Conservation (phyloP, 1,140 invertebrate genomes). For the Megathymus violae region DNA sequence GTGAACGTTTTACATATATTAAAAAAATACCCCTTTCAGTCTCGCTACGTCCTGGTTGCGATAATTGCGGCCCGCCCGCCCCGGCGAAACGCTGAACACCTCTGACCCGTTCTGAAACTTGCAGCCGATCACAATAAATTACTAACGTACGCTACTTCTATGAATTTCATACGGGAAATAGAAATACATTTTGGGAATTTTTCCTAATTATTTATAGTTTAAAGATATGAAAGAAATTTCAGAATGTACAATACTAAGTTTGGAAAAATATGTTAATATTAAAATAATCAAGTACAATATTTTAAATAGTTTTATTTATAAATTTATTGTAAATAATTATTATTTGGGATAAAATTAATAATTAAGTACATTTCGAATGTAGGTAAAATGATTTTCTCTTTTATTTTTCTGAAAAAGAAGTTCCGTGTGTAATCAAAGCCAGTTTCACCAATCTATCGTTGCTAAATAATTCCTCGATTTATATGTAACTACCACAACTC, state of each 20-base stretch:
- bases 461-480: slow-evolving; percentile 73
- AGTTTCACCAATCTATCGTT: slow-evolving; percentile 25
- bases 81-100: slow-evolving; percentile 64
- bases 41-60: slow-evolving; percentile 43
- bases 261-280: too few relatives aligned
- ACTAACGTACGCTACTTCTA: slow-evolving; percentile 54
- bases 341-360: too few relatives aligned
- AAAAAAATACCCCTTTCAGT: slow-evolving; percentile 41
- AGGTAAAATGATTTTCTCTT: too few relatives aligned
- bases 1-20: too few relatives aligned
- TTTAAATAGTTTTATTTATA: too few relatives aligned
- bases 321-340: too few relatives aligned
- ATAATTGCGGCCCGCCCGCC: slow-evolving; percentile 73
- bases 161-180: slow-evolving; percentile 5
- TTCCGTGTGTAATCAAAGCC: slow-evolving; percentile 9
- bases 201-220: slow-evolving; percentile 1
- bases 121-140: slow-evolving; percentile 81
- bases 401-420: too few relatives aligned
- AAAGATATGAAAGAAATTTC: not conserved
- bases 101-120: slow-evolving; percentile 81
- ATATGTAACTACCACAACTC: slow-evolving; percentile 61
- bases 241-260: too few relatives aligned
- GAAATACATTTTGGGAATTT: not conserved
- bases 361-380: too few relatives aligned
- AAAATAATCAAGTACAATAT: too few relatives aligned